Evolutionary conservation across 2,113 vertebrate genomes (phyloP).

Genomic region (Platichthys stellatus): DNA sequence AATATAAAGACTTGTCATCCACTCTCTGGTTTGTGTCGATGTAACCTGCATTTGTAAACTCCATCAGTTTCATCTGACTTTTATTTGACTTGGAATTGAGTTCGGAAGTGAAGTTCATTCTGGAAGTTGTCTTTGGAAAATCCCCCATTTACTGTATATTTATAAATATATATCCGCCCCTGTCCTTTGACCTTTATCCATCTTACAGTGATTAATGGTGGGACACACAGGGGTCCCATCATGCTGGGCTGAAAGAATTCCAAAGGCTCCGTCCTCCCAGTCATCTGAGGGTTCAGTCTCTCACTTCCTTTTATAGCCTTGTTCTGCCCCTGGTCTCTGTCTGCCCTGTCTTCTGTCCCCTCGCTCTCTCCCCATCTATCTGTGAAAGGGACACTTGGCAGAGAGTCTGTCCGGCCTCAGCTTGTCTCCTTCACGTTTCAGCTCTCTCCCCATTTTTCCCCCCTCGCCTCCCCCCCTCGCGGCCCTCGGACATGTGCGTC

Average conservation of each 20-base stretch:
- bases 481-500: slow-evolving; percentile 30
- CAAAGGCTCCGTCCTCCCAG: slow-evolving; percentile 47
- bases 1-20: not conserved
- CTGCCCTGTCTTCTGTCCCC: slow-evolving; percentile 50
- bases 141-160: slow-evolving; percentile 22
- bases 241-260: slow-evolving; percentile 64
- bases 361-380: slow-evolving; percentile 39
- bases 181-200: slow-evolving; percentile 42
- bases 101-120: slow-evolving; percentile 41
- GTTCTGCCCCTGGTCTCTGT: slow-evolving; percentile 47
- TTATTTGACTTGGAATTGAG: slow-evolving; percentile 53
- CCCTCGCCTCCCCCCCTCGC: not conserved
- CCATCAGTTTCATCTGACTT: slow-evolving; percentile 12
- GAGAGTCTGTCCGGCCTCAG: slow-evolving; percentile 25
- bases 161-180: slow-evolving; percentile 10
- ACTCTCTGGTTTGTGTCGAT: not conserved
- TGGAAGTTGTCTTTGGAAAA: slow-evolving; percentile 50
- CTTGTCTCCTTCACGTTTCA: slow-evolving; percentile 28
- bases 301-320: slow-evolving; percentile 81
- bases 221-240: slow-evolving; percentile 58
- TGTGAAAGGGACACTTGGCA: slow-evolving; percentile 47
- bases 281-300: slow-evolving; percentile 29
- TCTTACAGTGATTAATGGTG: slow-evolving; percentile 61
- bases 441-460: not conserved
- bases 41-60: not conserved